Evolutionary conservation across 2,797 vertebrate genomes (phyloP).

Genomic region (Peromyscus aztecus): DNA sequence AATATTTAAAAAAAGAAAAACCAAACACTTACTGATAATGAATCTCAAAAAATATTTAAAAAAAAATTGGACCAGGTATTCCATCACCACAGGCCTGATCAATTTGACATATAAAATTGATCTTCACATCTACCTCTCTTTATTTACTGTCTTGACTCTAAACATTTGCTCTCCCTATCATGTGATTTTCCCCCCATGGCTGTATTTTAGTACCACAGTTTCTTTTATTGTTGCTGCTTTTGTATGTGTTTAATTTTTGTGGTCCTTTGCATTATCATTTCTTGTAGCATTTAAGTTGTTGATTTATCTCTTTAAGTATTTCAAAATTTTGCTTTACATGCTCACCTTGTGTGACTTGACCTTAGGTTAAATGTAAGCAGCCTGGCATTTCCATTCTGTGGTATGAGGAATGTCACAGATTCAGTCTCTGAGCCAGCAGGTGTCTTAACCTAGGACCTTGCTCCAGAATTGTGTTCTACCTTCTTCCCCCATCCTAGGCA

Average conservation of each 20-base stretch:
- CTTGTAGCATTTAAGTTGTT: neutral
- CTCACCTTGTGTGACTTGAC: neutral
- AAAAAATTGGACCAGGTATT: neutral
- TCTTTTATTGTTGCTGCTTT: neutral
- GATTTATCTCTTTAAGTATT: neutral
- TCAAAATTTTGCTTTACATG: neutral
- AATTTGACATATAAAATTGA: neutral
- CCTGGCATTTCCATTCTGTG: neutral
- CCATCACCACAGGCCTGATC: neutral
- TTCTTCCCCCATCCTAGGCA: neutral
- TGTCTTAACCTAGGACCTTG: neutral
- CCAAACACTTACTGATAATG: no score
- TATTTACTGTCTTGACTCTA: neutral
- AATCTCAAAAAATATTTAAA: no score
- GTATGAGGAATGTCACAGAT: neutral
- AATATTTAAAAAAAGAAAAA: no score
- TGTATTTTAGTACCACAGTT: neutral
- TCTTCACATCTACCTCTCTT: neutral
- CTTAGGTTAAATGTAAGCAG: neutral
- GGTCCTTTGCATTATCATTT: neutral
- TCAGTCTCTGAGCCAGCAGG: neutral
- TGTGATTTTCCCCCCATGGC: neutral
- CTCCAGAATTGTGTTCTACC: neutral
- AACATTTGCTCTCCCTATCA: neutral
- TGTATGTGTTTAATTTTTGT: neutral